Base-by-base conservation (phyloP, 2,797 vertebrate genomes). In the Rhabdomys pumilio region DNA sequence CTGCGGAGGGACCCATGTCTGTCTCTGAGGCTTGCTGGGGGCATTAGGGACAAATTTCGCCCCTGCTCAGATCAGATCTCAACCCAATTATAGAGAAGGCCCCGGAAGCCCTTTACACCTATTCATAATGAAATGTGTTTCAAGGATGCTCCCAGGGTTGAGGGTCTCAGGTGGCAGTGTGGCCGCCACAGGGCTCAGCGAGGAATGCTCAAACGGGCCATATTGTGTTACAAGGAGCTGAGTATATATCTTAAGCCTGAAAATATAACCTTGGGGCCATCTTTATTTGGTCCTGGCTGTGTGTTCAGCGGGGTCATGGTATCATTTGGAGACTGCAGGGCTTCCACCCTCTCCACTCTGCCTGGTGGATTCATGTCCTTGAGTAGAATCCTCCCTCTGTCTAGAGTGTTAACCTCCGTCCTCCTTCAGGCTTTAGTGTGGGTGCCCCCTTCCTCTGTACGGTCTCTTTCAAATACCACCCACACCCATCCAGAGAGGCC, bases 81-180 rank as follows among this genome's bases (percentile, higher is more conserved):
- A 93, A 34, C 94, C 97, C 97, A 97, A 98, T 97, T 96, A 94
- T 93, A 65, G 90, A 41, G 93, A 87, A 6, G 94, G 92, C 82
- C 95, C 88, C 8, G 0, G 94, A 93, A 96, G 96, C 57, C 67
- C 63, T 72, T 0, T 77, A 87, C 80, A 72, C 89, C 95, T 93
- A 81, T 81, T 86, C 14, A 47, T 93, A 95, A 90, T n/a, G 92
- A 96, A 88, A 47, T 15, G 47, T 34, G 84, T 47, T 87, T 0
- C 11, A 0, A 24, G 22, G 89, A 8, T 26, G 67, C 24, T 81
- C 44, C 84, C 29, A 0, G 89, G 84, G 80, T 4, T 19, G 80
- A 73, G 91, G 96, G 59, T 19, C 9, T 24, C 0, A 0, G 17
- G 86, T 3, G 0, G 80, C 69, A 38, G 10, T 9, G 67, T 1